Base-by-base conservation (phyloP, 2,888 invertebrate species). In the Megalurothrips usitatus region DNA sequence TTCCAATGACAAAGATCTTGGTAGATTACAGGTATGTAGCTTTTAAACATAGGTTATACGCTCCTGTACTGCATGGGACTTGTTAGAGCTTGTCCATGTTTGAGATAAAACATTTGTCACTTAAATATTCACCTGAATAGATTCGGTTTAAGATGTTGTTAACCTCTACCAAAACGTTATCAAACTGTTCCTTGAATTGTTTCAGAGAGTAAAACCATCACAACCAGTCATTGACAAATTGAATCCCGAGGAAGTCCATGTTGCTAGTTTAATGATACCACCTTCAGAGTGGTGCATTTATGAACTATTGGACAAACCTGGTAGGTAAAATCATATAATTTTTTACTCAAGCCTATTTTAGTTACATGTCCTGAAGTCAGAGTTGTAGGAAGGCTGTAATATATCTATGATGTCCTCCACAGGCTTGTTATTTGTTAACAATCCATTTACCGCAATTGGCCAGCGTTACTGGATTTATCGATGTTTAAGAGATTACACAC, bases 401-500 rank as follows among this genome's bases (percentile, higher is more conserved):
- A 47, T 34, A 28, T 79, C n/a, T 49, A 75, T 79, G 49, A 82
- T 43, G 52, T n/a, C 68, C 81, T 82, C 86, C 85, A 81, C 84
- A 91, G 92, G 96, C n/a, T 89, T 97, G 80, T 87, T 95, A 84
- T 90, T 94, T 80, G 93, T 98, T 82, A 89, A 89, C 84, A 96
- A 97, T 88, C 96, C 97, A 23, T 98, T 97, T 86, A 93, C 93
- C 48, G 83, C 88, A 11, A 85, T 88, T 43, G 96, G 95, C 0
- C 96, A 97, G 87, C 90, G 92, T 81, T 94, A 93, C 86, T 98
- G 96, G 97, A 92, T 94, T 34, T 88, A 91, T 80, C 91, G 92
- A 86, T 94, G 95, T 86, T 87, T 97, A 79, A 89, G 90, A 84
- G 92, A 94, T 84, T 97, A 94, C 86, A 92, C 96, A 0, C 90